Evolutionary conservation across 2,888 invertebrate species (phyloP).

Genomic region (Lasius fuliginosus): DNA sequence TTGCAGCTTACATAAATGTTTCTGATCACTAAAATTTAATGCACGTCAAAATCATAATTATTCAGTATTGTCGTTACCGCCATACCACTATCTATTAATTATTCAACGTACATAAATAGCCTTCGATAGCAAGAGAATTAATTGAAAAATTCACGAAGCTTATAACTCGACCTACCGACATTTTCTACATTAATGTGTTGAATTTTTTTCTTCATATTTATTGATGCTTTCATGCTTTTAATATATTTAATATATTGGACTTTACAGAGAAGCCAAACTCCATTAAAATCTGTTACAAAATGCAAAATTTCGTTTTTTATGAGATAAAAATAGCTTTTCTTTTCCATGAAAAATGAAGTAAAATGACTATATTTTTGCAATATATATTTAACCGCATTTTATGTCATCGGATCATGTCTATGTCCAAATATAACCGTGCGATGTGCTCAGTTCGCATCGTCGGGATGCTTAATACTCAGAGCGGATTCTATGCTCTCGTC

Average conservation of each 20-base stretch:
- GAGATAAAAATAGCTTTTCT: neutral
- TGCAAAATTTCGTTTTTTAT: neutral
- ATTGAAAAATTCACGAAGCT: neutral
- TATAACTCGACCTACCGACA: neutral
- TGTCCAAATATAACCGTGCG: constrained; percentile 20
- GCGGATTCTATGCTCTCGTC: constrained; percentile 61
- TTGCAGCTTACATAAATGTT: neutral
- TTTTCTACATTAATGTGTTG: neutral
- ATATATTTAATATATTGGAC: neutral
- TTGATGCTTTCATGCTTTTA: neutral
- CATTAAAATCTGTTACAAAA: neutral
- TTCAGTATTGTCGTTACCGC: neutral
- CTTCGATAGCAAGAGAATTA: neutral
- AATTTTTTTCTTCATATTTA: neutral
- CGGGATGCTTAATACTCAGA: constrained; percentile 58
- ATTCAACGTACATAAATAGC: neutral
- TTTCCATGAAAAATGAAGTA: neutral
- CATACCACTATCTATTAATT: neutral
- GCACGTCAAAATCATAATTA: constrained; percentile 1
- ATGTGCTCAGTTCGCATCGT: constrained; percentile 14
- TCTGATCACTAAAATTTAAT: constrained; percentile 2
- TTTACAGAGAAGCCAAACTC: neutral
- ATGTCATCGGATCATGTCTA: neutral
- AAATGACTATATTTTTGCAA: neutral
- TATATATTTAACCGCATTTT: neutral